These are phyloP conservation scores for Argopecten irradians DNA, from an alignment of 1,140 invertebrate species.

Conservation along the genomic window DNA sequence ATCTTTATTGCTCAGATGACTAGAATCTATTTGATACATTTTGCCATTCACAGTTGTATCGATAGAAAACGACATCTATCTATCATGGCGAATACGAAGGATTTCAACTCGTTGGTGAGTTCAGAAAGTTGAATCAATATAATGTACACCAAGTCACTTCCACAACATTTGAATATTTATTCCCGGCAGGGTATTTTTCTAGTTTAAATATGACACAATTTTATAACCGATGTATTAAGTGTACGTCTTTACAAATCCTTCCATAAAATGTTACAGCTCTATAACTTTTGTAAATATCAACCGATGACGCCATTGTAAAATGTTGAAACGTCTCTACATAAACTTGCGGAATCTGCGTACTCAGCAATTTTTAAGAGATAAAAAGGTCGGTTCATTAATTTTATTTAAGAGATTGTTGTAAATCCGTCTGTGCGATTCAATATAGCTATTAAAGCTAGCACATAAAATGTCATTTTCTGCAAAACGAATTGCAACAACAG, in stretches of 20 bases:
- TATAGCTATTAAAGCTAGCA: not conserved
- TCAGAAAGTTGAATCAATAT: too few relatives aligned
- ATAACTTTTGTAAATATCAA: not conserved
- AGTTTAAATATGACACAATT: not conserved
- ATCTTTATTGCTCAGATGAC: too few relatives aligned
- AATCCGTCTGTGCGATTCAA: slow-evolving; percentile 8
- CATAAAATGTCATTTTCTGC: slow-evolving; percentile 9
- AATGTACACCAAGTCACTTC: not conserved
- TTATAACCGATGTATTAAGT: not conserved
- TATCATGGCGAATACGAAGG: too few relatives aligned
- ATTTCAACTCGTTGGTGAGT: too few relatives aligned
- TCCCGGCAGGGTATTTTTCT: not conserved
- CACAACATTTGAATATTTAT: not conserved
- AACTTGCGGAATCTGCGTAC: not conserved
- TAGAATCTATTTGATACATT: too few relatives aligned
- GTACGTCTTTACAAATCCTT: not conserved
- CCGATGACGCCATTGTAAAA: not conserved
- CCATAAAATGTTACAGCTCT: not conserved
- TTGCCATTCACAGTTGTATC: too few relatives aligned
- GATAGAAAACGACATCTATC: too few relatives aligned
- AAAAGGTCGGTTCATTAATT: not conserved
- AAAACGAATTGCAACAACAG: not conserved
- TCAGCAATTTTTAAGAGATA: not conserved
- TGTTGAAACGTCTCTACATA: not conserved
- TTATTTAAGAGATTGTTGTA: not conserved